phyloP scores from a whole-genome alignment of 2,797 vertebrate genomes.

The Parotocinclus haroldoi region DNA sequence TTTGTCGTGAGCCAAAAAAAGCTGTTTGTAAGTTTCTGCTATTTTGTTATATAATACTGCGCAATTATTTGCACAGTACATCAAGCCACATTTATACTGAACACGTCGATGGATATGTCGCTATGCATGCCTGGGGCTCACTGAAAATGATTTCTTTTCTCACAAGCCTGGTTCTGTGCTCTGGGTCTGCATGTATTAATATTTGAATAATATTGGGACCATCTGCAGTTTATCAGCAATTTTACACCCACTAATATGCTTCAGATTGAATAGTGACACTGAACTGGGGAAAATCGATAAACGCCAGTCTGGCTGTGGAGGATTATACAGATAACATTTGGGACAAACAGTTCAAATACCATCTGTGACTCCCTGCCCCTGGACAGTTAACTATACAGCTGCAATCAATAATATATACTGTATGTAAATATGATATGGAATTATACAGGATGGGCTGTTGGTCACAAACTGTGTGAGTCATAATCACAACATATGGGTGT shows the following conservation, averaged over 20 bases:
- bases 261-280: conserved; percentile 46
- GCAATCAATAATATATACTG: neutral
- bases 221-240: conserved; percentile 42
- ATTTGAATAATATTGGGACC: conserved; percentile 18
- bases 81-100: too few species aligned
- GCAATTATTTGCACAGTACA: too few species aligned
- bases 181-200: too few species aligned
- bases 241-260: conserved; percentile 43
- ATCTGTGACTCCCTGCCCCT: conserved; percentile 24
- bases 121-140: too few species aligned
- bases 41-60: too few species aligned
- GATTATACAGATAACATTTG: conserved; percentile 45
- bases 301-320: conserved; percentile 31
- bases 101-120: too few species aligned
- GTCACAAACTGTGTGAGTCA: too few species aligned
- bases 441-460: too few species aligned
- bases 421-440: too few species aligned
- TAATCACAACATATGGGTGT: too few species aligned
- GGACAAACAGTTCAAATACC: conserved; percentile 31
- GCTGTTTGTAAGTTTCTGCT: too few species aligned
- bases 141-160: conserved; percentile 3
- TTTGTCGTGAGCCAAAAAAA: too few species aligned
- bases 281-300: conserved; percentile 47
- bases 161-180: neutral
- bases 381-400: conserved; percentile 14